Conservation (phyloP, 2,113 vertebrate genomes). For the Notothenia coriiceps region DNA sequence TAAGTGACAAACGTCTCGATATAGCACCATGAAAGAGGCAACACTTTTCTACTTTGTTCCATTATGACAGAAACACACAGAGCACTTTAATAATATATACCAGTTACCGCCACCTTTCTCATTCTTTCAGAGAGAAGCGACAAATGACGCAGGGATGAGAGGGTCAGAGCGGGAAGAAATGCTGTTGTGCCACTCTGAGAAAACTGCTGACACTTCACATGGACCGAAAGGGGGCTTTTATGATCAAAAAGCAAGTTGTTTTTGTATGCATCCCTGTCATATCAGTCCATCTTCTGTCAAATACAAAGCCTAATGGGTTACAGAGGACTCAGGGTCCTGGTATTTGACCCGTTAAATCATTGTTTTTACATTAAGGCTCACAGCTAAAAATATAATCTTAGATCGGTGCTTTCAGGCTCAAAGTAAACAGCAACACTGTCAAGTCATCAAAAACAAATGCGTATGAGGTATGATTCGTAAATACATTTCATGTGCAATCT, state of each 20-base stretch:
- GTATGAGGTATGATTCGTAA: too few relatives aligned
- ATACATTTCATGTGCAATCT: too few relatives aligned
- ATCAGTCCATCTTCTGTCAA: conserved; percentile 31
- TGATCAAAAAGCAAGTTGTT: conserved; percentile 58
- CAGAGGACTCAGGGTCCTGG: neutral
- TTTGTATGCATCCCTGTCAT: neutral
- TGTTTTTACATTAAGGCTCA: too few relatives aligned
- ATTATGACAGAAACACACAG: conserved; percentile 72
- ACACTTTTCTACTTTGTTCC: conserved; percentile 79
- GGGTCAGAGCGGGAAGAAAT: conserved; percentile 12
- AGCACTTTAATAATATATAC: conserved; percentile 78
- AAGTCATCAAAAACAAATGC: too few relatives aligned
- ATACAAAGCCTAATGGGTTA: conserved; percentile 38
- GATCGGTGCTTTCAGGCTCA: too few relatives aligned
- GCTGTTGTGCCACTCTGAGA: conserved; percentile 36
- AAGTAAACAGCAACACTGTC: too few relatives aligned
- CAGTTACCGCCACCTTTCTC: conserved; percentile 64
- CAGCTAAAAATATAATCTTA: too few relatives aligned
- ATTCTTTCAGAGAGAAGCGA: conserved; percentile 44
- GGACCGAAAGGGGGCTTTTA: conserved; percentile 45
- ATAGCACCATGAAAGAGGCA: conserved; percentile 53
- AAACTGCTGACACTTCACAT: conserved; percentile 62
- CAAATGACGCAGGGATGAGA: conserved; percentile 59
- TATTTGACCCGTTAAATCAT: neutral
- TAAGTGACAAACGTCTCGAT: conserved; percentile 59